Conservation (phyloP, 2,797 vertebrate species). For the Eidolon dupreanum region DNA sequence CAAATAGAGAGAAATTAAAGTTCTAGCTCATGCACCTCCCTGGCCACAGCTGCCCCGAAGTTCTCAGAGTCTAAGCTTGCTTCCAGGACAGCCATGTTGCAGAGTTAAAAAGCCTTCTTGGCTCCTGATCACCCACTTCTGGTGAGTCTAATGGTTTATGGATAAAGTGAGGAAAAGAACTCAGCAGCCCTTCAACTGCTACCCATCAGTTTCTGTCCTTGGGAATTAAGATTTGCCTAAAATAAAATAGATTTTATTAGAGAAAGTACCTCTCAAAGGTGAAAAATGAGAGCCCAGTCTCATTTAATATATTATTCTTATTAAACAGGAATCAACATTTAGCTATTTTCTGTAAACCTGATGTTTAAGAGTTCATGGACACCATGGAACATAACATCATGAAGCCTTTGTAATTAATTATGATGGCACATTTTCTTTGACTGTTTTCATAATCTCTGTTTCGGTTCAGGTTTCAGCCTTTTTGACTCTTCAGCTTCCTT, state of each 20-base stretch:
- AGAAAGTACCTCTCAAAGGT: neutral
- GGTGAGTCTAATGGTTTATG: neutral
- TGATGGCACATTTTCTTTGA: neutral
- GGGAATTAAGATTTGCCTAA: neutral
- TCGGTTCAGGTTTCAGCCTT: neutral
- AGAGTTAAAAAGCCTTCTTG: neutral
- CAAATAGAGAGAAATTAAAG: neutral
- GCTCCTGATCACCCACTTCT: fast-evolving
- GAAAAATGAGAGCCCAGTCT: neutral
- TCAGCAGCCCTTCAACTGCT: neutral
- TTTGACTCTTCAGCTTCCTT: neutral
- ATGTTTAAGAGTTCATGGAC: neutral
- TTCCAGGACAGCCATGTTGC: neutral
- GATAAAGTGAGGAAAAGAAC: neutral
- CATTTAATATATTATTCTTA: neutral
- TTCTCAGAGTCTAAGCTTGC: neutral
- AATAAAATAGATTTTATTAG: neutral
- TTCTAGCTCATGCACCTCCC: neutral
- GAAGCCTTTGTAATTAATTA: neutral
- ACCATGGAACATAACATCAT: neutral
- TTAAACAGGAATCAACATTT: neutral
- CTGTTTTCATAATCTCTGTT: neutral
- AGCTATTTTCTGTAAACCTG: neutral
- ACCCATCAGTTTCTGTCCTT: neutral
- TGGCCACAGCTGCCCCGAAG: neutral